Percentiles rank a stretch among this genome's conserved stretches.
Conservation (phyloP, 2,113 vertebrate genomes). For the Salvator merianae region DNA sequence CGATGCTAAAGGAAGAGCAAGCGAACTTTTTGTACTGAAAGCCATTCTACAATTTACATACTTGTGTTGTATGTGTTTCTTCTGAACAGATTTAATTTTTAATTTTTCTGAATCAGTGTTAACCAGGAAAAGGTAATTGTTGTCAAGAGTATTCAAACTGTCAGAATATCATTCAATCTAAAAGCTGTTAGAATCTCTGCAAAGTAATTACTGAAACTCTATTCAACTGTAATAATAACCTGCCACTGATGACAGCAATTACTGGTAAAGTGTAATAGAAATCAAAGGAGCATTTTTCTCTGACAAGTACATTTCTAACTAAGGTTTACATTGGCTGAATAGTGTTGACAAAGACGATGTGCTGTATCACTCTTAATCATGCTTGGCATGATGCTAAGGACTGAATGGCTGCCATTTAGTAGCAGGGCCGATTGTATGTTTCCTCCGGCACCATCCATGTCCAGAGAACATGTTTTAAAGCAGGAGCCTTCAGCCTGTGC, state of each 20-base stretch:
- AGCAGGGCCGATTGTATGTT: slow-evolving; percentile 72
- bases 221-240: slow-evolving; percentile 89
- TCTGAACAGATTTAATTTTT: slow-evolving; percentile 82
- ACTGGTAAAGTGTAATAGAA: slow-evolving; percentile 81
- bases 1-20: slow-evolving; percentile 62
- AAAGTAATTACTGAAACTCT: slow-evolving; percentile 87
- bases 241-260: slow-evolving; percentile 88
- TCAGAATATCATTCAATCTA: slow-evolving; percentile 85
- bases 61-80: slow-evolving; percentile 76
- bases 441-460: slow-evolving; percentile 70
- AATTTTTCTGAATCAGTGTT: slow-evolving; percentile 82
- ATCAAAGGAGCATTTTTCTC: slow-evolving; percentile 84
- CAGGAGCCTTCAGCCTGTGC: too few relatives aligned
- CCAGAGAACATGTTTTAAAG: slow-evolving; percentile 26
- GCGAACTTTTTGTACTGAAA: slow-evolving; percentile 67
- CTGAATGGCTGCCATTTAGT: slow-evolving; percentile 66
- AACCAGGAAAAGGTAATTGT: slow-evolving; percentile 84
- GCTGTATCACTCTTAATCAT: slow-evolving; percentile 84
- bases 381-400: slow-evolving; percentile 71
- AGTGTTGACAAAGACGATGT: slow-evolving; percentile 83
- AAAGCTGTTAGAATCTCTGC: slow-evolving; percentile 82
- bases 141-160: slow-evolving; percentile 84
- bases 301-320: slow-evolving; percentile 83
- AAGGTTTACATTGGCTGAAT: slow-evolving; percentile 82
- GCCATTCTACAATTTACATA: slow-evolving; percentile 73